phyloP scores from a whole-genome alignment of 2,113 vertebrate species.

The Haliaeetus leucogaster region DNA sequence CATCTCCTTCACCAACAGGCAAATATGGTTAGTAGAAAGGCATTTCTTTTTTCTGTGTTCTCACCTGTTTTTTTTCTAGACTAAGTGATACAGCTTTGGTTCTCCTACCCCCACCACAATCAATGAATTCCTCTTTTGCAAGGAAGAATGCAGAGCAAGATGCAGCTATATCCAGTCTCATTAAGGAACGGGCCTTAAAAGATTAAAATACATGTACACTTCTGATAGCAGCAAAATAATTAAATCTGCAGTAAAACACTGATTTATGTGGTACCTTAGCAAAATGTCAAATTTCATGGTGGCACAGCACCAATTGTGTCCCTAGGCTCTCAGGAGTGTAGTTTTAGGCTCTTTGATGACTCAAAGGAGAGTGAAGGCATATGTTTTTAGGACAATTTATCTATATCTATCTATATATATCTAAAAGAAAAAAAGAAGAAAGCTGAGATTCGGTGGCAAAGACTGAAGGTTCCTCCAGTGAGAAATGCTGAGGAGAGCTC shows the following conservation, averaged over 20 bases:
- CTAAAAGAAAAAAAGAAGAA: not conserved
- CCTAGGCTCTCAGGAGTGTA: not conserved
- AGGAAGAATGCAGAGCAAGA: not conserved
- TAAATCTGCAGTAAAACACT: not conserved
- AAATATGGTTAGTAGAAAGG: not conserved
- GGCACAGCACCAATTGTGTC: not conserved
- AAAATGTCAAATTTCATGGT: slow-evolving; percentile 19
- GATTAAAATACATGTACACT: not conserved
- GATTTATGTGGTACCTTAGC: not conserved
- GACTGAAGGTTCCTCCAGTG: not conserved
- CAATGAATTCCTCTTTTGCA: not conserved
- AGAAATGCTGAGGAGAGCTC: not conserved
- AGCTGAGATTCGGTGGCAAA: not conserved
- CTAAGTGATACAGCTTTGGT: not conserved
- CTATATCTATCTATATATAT: not conserved
- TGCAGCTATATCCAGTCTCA: not conserved
- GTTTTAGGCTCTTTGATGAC: not conserved
- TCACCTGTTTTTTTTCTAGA: not conserved
- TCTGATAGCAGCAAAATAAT: slow-evolving; percentile 11
- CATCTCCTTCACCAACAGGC: not conserved
- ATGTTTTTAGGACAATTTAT: not conserved
- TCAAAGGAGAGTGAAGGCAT: not conserved
- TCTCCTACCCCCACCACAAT: not conserved
- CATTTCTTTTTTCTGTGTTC: not conserved
- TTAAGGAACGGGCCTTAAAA: not conserved